Base-by-base conservation (phyloP, 2,888 invertebrate genomes). In the Netelia virgata region DNA sequence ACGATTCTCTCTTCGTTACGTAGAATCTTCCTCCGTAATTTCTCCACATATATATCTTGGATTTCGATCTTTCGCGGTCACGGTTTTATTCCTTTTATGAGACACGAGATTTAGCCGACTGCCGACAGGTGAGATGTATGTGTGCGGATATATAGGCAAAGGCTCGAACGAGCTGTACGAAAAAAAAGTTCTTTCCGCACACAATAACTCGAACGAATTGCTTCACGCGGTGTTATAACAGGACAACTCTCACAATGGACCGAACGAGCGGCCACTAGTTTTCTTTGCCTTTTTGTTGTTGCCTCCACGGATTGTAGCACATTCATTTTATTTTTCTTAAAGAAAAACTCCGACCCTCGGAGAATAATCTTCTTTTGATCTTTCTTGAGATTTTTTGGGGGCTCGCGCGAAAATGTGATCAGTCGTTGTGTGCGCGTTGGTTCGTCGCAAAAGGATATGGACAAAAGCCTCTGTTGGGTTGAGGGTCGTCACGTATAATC, bases 401-500 rank as follows among this genome's bases (percentile, higher is more conserved):
- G 68, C 47, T 76, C 18, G 70, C 61, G 23, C 36, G 36, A 69
- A 59, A 69, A 16, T 14, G 23, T 70, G 47, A 47, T 47, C 14
- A 14, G 47, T 47, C 36, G 47, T 47, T 47, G 14, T 47, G 11
- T 11, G 47, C 18, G 16, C 6, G 53, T 47, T n/a, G 16, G 57
- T 53, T 18, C 66, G 64, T 20, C 64, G 63, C 18, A 57, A 47
- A 41, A 50, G n/a, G 20, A 14, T 16, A n/a, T 10, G 59, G 18
- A 84, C 85, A 80, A 86, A 69, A 50, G 5, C 82, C 79, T 77
- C 55, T 69, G 63, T 76, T 78, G 74, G 16, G 59, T 68, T 66
- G 20, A 23, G 70, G 70, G 63, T 75, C 78, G 64, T 70, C 79
- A 63, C 73, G 80, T 82, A 86, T 87, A 87, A 88, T 87, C 84